phyloP scores from a whole-genome alignment of 2,797 vertebrate genomes.

The Lindbergichthys nudifrons region DNA sequence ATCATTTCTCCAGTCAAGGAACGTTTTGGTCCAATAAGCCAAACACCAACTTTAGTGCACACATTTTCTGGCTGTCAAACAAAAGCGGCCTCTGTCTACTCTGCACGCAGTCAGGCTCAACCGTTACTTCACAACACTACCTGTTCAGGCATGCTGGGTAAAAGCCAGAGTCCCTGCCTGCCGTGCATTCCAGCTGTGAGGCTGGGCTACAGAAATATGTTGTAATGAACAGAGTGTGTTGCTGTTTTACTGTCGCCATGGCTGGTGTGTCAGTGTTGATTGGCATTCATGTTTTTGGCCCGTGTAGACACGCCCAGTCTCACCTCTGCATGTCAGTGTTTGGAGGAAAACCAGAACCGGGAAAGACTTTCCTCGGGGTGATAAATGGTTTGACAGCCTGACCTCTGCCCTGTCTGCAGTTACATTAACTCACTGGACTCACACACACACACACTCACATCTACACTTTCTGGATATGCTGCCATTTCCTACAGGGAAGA shows the following conservation, averaged over 20 bases:
- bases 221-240: constrained; percentile 30
- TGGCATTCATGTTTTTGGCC: constrained; percentile 31
- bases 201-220: constrained; percentile 26
- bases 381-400: constrained; percentile 45
- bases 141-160: constrained; percentile 63
- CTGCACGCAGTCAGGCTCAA: constrained; percentile 6
- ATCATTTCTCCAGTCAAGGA: background rate
- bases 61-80: constrained; percentile 1
- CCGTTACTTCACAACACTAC: constrained; percentile 25
- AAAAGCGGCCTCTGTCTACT: constrained; percentile 6
- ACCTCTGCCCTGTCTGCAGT: constrained; percentile 24
- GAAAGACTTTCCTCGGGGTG: constrained; percentile 29
- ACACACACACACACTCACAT: background rate
- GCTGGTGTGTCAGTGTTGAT: constrained; percentile 27
- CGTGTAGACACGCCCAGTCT: constrained; percentile 44
- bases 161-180: constrained; percentile 32
- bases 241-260: constrained; percentile 29
- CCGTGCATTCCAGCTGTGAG: constrained; percentile 64
- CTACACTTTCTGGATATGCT: no score
- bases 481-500: no score
- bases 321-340: constrained; percentile 45
- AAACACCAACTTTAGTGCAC: background rate
- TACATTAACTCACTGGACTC: background rate
- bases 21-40: background rate
- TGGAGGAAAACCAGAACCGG: constrained; percentile 56